phyloP scores from a whole-genome alignment of 1,140 invertebrate genomes.

The Drosophila parvula region DNA sequence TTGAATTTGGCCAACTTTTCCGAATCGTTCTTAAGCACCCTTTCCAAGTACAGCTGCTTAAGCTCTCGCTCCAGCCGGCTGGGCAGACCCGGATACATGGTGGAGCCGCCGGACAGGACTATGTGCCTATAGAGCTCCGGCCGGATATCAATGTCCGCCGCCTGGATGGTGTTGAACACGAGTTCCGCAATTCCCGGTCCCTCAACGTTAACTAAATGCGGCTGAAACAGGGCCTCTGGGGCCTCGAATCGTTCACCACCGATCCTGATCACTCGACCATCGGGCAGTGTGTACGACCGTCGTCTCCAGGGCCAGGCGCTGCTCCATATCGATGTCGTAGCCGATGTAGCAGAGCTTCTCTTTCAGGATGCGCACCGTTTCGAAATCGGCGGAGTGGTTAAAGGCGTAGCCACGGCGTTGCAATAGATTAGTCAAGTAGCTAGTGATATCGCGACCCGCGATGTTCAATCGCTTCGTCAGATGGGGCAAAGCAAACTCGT shows the following conservation, averaged over 20 bases:
- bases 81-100: constrained; percentile 99
- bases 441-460: constrained; percentile 99
- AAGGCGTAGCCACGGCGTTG: constrained; percentile 98
- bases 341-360: constrained; percentile 99
- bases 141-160: constrained; percentile 97
- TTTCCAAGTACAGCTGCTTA: constrained; percentile 98
- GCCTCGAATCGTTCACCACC: constrained; percentile 99
- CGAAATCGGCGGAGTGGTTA: constrained; percentile 99
- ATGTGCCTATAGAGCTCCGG: constrained; percentile 99
- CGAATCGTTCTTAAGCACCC: constrained; percentile 97
- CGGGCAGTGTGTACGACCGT: constrained; percentile 99
- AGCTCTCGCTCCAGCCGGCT: constrained; percentile 98
- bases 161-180: constrained; percentile 98
- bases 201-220: constrained; percentile 98
- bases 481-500: constrained; percentile 98
- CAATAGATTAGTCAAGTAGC: constrained; percentile 98
- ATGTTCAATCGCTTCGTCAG: constrained; percentile 97
- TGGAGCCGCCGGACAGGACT: constrained; percentile 98
- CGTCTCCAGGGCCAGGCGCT: constrained; percentile 98
- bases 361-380: constrained; percentile 99
- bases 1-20: constrained; percentile 98
- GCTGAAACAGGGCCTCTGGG: constrained; percentile 99
- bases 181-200: constrained; percentile 98
- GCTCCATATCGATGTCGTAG: constrained; percentile 99
- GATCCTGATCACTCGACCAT: constrained; percentile 98